Base-by-base conservation (phyloP, 2,888 invertebrate species). In the Drosophila kuntzei region DNA sequence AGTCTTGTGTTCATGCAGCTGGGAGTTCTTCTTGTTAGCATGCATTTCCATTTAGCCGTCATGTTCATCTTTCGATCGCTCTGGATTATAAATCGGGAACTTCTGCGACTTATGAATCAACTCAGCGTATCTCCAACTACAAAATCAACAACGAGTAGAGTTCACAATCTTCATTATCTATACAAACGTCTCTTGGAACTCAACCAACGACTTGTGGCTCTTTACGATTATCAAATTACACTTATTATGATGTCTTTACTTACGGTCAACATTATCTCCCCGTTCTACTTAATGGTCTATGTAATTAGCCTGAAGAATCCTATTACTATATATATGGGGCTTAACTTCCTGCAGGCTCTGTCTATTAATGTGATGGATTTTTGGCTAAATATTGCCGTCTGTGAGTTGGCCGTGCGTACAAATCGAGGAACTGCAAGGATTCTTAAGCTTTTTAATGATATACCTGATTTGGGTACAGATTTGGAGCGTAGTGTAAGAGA, bases 21-120 rank as follows among this genome's bases (percentile, higher is more conserved):
- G 3, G 18, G 51, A 2, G 25, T 65, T 7, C 37, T 65, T 1
- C 22, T 84, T 0, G 34, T 73, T 5, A 44, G 53, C 1, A 74
- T 67, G 60, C 80, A 84, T 0, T 74, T 68, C 11, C 57, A 61
- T 16, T 5, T 84, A 11, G 62, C 49, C 2, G 37, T 80, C 0
- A 25, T 74, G 0, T 44, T 44, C 0, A 65, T 80, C 22, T 80
- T 77, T 41, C 74, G 84, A 0, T 65, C 16, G 6, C 6, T 74
- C 1, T 80, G 84, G 80, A 14, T 46, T 0, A 51, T 80, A 0
- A 84, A 80, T 22, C 49, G 39, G 6, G 43, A 84, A 11, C 49
- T 80, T 0, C 20, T 54, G 5, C 36, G n/a, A 4, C 34, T 74
- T 2, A 46, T 51, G 1, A 47, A 59, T 32, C 7, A 16, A 1